A percentile compares a stretch with the other conserved stretches of the same genome.
These are phyloP conservation scores for Nephrotoma appendiculata DNA, from an alignment of 2,888 invertebrate species.

Conservation along the genomic window DNA sequence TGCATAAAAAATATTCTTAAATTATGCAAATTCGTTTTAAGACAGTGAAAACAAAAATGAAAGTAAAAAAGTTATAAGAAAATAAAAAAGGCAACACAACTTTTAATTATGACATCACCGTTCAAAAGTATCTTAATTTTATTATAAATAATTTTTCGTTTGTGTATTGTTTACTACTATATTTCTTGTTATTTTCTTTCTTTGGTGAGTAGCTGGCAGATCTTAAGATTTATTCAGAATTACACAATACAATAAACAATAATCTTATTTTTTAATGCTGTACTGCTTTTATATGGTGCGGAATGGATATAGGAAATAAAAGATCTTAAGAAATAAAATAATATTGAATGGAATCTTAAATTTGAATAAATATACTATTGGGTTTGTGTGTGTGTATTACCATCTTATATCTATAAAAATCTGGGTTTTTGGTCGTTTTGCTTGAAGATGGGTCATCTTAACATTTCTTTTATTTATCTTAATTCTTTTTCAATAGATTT, in stretches of 20 bases:
- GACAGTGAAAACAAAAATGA: not conserved
- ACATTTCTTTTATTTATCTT: not conserved
- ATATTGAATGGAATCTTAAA: not conserved
- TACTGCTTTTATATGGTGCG: not conserved
- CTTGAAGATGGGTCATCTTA: not conserved
- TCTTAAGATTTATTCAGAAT: not conserved
- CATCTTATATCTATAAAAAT: too few species aligned
- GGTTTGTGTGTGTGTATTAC: too few species aligned
- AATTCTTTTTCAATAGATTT: not conserved
- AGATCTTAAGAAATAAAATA: not conserved
- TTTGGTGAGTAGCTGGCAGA: not conserved
- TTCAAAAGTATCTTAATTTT: not conserved
- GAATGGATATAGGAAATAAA: not conserved
- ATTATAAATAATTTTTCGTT: not conserved
- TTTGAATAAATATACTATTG: too few species aligned
- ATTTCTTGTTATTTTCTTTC: not conserved
- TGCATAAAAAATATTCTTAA: not conserved
- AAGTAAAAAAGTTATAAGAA: not conserved
- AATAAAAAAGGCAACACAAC: not conserved
- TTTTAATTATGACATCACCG: not conserved
- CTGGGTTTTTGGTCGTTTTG: not conserved
- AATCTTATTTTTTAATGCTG: not conserved
- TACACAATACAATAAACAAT: not conserved
- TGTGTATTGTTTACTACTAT: not conserved
- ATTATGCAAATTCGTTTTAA: not conserved